These are phyloP conservation scores for Trachelus troglodyta DNA, from an alignment of 2,888 invertebrate species.

Conservation along the genomic window DNA sequence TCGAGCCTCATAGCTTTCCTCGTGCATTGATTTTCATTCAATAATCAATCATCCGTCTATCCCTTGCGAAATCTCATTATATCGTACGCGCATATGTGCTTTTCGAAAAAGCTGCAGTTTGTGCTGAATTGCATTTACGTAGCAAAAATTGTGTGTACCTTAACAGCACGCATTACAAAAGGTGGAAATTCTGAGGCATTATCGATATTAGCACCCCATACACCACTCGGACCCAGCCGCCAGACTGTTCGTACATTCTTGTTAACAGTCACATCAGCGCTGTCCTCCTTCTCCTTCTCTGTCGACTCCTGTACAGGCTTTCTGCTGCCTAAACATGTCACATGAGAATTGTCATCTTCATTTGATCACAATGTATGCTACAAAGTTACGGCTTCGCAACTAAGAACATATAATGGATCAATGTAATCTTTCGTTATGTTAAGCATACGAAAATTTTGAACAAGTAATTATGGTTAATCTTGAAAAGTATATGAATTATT, in stretches of 20 bases:
- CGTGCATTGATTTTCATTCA: neutral
- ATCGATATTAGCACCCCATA: conserved; percentile 56
- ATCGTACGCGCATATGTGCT: conserved; percentile 19
- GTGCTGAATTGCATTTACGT: conserved; percentile 37
- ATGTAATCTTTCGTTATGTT: neutral
- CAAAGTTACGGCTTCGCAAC: conserved; percentile 10
- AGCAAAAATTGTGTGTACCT: conserved; percentile 55
- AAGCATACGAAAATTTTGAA: neutral
- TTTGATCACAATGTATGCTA: neutral
- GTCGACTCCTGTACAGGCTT: conserved; percentile 50
- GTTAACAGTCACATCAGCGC: conserved; percentile 38
- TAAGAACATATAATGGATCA: neutral
- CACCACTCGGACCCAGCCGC: conserved; percentile 56
- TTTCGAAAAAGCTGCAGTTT: conserved; percentile 27
- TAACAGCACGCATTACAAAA: conserved; percentile 63
- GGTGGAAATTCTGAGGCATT: conserved; percentile 58
- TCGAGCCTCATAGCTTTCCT: neutral
- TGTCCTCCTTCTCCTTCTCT: conserved; percentile 43
- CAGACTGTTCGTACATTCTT: conserved; percentile 54
- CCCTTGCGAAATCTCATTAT: conserved; percentile 1
- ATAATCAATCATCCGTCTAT: neutral
- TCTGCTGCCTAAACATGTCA: conserved; percentile 61
- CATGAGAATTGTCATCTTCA: conserved; percentile 36
- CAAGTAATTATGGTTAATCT: conserved; percentile 15
- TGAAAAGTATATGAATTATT: conserved; percentile 20